Evolutionary conservation across 2,797 vertebrate genomes (phyloP), one percentile per base, ranked within the genome.

Genomic region (Acipenser transmontanus): DNA sequence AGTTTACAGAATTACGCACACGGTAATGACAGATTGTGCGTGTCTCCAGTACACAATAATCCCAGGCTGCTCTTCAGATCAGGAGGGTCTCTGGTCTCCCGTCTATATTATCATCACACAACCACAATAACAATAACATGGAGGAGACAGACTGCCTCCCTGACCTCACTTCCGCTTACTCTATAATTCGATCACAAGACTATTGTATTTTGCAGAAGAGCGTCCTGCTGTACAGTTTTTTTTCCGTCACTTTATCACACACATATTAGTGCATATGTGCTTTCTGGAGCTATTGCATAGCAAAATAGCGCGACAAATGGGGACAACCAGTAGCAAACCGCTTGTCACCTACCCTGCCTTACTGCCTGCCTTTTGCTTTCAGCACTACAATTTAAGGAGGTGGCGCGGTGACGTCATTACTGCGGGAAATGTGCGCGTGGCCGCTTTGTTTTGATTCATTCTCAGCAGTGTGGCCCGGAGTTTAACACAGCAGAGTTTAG

Each of bases 121-220:
- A 82, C 81, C 84, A 87, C 84, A 91, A 91, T 88, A 91, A 91
- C 88, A 91, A 91, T 89, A 91, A 90, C 88, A 91, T 90, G 89
- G 90, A 71, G 70, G 70, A 68, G 70, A 91, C 89, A 86, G 80
- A 83, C 86, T 82, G 85, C 87, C 80, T 85, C 70, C 84, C 82
- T 88, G 84, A 91, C 89, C 84, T 90, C 87, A 91, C 90, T 91
- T 91, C 90, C 90, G 87, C 87, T 83, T 78, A 78, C 81, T 82
- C 81, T 66, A 68, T 82, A 78, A 77, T 82, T 79, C 78, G 78
- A 62, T 74, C 64, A 70, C 76, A 49, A 72, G 76, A 76, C 80
- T 73, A 74, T 76, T 76, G 79, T 56, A 13, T 66, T 34, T 34
- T 34, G 34, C 34, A 34, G 34, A 34, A 49, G 59, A 60, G 62